Percentiles rank a stretch among this genome's conserved stretches.
These are phyloP conservation scores for Paraplagusia blochii DNA, from an alignment of 2,113 vertebrate genomes.

Conservation along the genomic window DNA sequence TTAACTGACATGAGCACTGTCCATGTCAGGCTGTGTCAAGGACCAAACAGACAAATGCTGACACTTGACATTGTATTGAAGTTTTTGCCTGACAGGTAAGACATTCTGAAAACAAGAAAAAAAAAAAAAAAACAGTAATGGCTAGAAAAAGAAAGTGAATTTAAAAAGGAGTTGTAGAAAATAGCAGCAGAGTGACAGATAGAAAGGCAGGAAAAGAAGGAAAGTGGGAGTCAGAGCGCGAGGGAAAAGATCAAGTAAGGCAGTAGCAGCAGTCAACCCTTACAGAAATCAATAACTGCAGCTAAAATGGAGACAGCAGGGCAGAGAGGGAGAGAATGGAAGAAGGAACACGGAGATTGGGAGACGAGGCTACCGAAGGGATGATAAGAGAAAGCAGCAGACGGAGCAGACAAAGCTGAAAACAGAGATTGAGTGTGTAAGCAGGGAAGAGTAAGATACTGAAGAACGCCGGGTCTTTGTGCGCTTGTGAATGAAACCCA, in stretches of 20 bases:
- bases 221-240: neutral
- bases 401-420: constrained; percentile 37
- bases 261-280: constrained; percentile 50
- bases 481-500: constrained; percentile 32
- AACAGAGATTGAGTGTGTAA: constrained; percentile 36
- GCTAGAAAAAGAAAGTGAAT: constrained; percentile 16
- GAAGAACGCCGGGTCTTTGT: constrained; percentile 43
- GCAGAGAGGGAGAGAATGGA: constrained; percentile 30
- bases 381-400: constrained; percentile 10
- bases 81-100: constrained; percentile 4
- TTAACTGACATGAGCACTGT: neutral
- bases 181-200: constrained; percentile 14
- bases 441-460: constrained; percentile 41
- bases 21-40: constrained; percentile 5
- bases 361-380: constrained; percentile 37
- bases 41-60: neutral
- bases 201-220: constrained; percentile 10
- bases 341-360: constrained; percentile 11
- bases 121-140: constrained; percentile 10
- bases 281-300: constrained; percentile 66
- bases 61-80: constrained; percentile 3
- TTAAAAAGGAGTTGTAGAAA: constrained; percentile 11
- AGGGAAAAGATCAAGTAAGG: constrained; percentile 25
- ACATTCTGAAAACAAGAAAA: constrained; percentile 6
- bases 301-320: constrained; percentile 54